These are phyloP conservation scores for Bombus waltoni DNA, from an alignment of 1,140 invertebrate species.

Conservation along the genomic window DNA sequence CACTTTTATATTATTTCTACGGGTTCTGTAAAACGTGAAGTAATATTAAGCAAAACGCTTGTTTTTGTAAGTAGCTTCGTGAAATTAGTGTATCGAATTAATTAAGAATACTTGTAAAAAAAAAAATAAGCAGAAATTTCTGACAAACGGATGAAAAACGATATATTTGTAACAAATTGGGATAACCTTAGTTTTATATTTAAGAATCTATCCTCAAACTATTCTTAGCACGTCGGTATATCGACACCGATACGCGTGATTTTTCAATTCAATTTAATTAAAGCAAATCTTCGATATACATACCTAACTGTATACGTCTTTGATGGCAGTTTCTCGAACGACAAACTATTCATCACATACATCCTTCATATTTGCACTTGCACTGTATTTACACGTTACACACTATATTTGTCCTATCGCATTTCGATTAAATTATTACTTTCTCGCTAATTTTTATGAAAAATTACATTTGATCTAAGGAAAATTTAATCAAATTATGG, in stretches of 20 bases:
- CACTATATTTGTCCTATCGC: not conserved
- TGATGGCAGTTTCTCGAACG: not conserved
- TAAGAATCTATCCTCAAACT: not conserved
- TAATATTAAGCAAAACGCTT: not conserved
- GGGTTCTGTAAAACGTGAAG: not conserved
- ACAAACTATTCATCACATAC: not conserved
- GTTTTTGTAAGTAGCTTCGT: not conserved
- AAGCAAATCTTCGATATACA: not conserved
- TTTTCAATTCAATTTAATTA: not conserved
- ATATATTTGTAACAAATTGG: not conserved
- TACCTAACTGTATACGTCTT: not conserved
- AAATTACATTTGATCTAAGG: not conserved
- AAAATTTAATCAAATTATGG: not conserved
- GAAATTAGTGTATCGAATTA: not conserved
- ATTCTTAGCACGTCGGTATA: not conserved
- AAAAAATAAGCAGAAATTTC: not conserved
- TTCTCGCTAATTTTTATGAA: not conserved
- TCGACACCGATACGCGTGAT: not conserved
- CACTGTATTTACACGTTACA: not conserved
- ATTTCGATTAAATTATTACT: not conserved
- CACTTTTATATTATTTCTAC: not conserved
- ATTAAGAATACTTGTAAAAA: not conserved
- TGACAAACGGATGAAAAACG: not conserved
- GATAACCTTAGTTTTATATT: not conserved
- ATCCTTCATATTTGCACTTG: not conserved